phyloP scores from a whole-genome alignment of 2,888 invertebrate genomes.

The Pachliopta kotzebuea region DNA sequence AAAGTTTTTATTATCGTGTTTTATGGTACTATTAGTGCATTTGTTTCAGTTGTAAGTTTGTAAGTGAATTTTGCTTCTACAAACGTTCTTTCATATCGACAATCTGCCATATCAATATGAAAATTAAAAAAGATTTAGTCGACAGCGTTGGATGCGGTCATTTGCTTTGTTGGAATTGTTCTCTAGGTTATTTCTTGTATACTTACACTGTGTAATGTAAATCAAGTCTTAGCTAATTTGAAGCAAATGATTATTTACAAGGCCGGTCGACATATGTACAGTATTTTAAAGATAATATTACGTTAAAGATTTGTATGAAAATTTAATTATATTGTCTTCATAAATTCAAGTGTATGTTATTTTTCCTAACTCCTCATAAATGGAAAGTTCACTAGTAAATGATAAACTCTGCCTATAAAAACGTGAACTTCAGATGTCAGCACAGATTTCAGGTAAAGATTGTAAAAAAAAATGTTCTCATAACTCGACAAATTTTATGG shows the following conservation, averaged over 20 bases:
- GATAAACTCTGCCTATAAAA: too few relatives aligned
- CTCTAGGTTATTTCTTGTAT: conserved; percentile 35
- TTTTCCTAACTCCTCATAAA: conserved; percentile 37
- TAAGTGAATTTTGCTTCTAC: conserved; percentile 64
- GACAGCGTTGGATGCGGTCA: conserved; percentile 61
- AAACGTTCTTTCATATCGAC: conserved; percentile 81
- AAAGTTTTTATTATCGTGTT: conserved; percentile 55
- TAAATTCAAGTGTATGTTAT: conserved; percentile 62
- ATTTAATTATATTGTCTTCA: conserved; percentile 83
- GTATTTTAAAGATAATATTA: conserved; percentile 88
- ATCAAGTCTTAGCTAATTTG: conserved; percentile 27
- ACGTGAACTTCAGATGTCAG: too few relatives aligned
- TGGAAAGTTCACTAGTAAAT: too few relatives aligned
- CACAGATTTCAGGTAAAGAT: too few relatives aligned
- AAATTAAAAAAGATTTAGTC: conserved; percentile 74
- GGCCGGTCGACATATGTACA: conserved; percentile 81
- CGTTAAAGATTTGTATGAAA: conserved; percentile 92
- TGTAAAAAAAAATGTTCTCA: too few relatives aligned
- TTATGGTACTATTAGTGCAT: conserved; percentile 68
- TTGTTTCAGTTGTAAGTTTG: conserved; percentile 61
- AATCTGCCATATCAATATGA: conserved; percentile 84
- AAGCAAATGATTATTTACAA: conserved; percentile 66
- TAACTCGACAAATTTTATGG: too few relatives aligned
- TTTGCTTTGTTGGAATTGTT: conserved; percentile 43
- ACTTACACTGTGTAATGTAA: neutral